Base-by-base conservation (phyloP, 2,888 invertebrate species). In the Netelia inedita region DNA sequence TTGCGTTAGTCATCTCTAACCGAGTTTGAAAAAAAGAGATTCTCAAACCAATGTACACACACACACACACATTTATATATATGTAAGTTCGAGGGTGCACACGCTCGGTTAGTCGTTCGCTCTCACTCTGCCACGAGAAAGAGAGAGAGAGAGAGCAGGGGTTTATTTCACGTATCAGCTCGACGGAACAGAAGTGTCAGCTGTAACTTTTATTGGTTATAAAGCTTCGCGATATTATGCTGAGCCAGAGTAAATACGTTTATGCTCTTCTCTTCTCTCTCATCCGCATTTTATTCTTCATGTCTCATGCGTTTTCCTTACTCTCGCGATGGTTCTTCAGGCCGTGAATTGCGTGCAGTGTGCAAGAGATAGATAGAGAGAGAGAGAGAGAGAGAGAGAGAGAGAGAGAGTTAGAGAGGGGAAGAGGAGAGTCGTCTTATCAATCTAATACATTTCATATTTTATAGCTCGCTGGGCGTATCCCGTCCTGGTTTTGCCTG, bases 121-220 rank as follows among this genome's bases (percentile, higher is more conserved):
- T 35, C 28, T 57, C 23, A 16, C 16, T 68, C 16, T 68, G 68
- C 46, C 28, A 59, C 28, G 53, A 55, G 53, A 79, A 9, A 1
- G 23, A 28, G 5, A 28, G 28, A 28, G 28, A 28, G 8, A 55
- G 78, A 69, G 46, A 10, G 46, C 11, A 16, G 57, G 55, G 72
- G 79, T 79, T 79, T 79, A 79, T 79, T 82, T 82, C 86, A 87
- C 88, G 85, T 90, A 90, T 89, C 89, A 83, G 87, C 84, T 82
- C 86, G 83, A 86, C 86, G 87, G 87, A 88, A 87, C 87, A 90
- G 88, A 91, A 91, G 92, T 90, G 91, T 91, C 91, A 91, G 91
- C 91, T 92, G 90, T 92, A 92, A 92, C 90, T 92, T 92, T 92
- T 92, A 92, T 92, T 89, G 92, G 92, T 92, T 92, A 91, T 92